A percentile compares a stretch with the other conserved stretches of the same genome.
Evolutionary conservation across 2,888 invertebrate species (phyloP).

Genomic region (Pedicia rivosa): DNA sequence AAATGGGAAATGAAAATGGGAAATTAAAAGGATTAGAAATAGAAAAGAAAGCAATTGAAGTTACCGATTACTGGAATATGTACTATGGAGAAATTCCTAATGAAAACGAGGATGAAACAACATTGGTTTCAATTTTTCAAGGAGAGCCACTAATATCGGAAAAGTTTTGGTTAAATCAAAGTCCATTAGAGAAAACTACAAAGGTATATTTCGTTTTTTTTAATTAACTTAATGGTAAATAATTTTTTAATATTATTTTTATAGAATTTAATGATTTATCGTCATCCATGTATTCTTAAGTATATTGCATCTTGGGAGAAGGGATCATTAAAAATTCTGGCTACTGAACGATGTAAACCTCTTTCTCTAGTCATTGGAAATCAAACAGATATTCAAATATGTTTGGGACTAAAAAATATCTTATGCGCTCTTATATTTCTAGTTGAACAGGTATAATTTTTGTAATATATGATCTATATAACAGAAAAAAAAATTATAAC

Average conservation of each 20-base stretch:
- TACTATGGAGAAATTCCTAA: constrained; percentile 25
- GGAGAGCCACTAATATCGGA: constrained; percentile 50
- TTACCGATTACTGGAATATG: constrained; percentile 67
- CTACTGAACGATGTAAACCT: constrained; percentile 70
- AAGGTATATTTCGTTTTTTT: constrained; percentile 38
- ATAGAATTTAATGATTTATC: constrained; percentile 69
- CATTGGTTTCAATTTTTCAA: constrained; percentile 56
- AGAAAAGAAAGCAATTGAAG: constrained; percentile 57
- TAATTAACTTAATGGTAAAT: constrained; percentile 4
- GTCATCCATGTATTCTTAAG: constrained; percentile 73
- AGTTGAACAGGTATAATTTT: constrained; percentile 49
- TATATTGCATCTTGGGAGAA: constrained; percentile 70
- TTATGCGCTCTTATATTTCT: constrained; percentile 68
- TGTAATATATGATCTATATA: neutral
- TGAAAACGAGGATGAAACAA: constrained; percentile 35
- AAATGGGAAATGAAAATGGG: constrained; percentile 67
- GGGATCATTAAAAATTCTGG: constrained; percentile 56
- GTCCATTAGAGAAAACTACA: constrained; percentile 58
- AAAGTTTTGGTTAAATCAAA: constrained; percentile 44
- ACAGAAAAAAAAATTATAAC: constrained; percentile 4
- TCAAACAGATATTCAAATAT: constrained; percentile 64
- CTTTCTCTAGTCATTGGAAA: constrained; percentile 45
- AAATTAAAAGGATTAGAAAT: constrained; percentile 55
- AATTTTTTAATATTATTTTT: constrained; percentile 15
- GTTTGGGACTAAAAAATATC: constrained; percentile 67